Base-by-base conservation (phyloP, 1,140 invertebrate genomes). In the Lordiphosa stackelbergi region DNA sequence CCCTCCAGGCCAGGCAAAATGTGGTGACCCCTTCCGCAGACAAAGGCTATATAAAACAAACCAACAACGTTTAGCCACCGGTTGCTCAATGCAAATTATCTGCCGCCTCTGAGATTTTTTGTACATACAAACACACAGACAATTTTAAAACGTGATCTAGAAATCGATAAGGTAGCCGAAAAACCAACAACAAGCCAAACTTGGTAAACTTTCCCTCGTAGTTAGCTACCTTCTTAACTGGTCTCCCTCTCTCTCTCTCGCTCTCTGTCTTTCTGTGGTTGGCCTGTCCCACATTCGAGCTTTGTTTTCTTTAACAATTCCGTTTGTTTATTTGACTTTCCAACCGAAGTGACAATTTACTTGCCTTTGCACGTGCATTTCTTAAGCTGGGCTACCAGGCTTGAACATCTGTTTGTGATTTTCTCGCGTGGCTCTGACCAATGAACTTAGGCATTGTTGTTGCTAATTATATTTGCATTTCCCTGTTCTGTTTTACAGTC, bases 401-500 rank as follows among this genome's bases (percentile, higher is more conserved):
- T 8, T 31, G 28, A 31, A 31, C 28, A 31, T n/a, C 37, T 38
- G 41, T 49, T 35, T 36, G 24, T 43, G 49, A 41, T 51, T 10
- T 55, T 38, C 53, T 19, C 19, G 19, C 0, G 19, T 19, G 19
- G 19, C 19, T 19, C 19, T 74, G 70, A 79, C 75, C 75, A 70
- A 37, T 74, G 66, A 78, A 78, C 75, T 74, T 70, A 63, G 61
- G 28, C 43, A 69, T 66, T 73, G 69, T 73, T 66, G 74, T 66
- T 79, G 65, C 49, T 62, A 69, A 78, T 77, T 78, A 63, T 64
- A 73, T 73, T 65, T 73, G 56, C 73, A 69, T 77, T 75, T 78
- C 35, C 37, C 53, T 57, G 58, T 69, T 73, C 52, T 54, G 53
- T 49, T 61, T 60, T 53, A 47, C 53, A 46, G 45, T 66, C 37